A percentile compares a stretch with the other conserved stretches of the same genome.
phyloP scores from a whole-genome alignment of 2,888 invertebrate species.

The Endotricha flammealis region DNA sequence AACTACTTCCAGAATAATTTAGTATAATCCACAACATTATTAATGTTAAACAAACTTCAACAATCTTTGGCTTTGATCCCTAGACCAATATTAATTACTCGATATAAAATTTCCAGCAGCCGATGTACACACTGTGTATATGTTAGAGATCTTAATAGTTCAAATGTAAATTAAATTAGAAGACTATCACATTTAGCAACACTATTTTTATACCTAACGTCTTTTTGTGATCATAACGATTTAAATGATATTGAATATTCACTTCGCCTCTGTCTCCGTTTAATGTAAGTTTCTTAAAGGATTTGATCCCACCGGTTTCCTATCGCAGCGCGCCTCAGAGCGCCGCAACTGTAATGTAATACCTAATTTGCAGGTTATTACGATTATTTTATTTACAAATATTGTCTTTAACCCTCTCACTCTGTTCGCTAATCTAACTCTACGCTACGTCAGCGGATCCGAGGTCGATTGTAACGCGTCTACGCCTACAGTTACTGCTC shows the following conservation, averaged over 20 bases:
- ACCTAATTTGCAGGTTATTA: slow-evolving; percentile 71
- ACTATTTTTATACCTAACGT: slow-evolving; percentile 73
- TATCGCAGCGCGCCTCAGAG: slow-evolving; percentile 51
- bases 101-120: slow-evolving; percentile 59
- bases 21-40: slow-evolving; percentile 75
- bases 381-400: slow-evolving; percentile 77
- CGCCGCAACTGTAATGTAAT: slow-evolving; percentile 56
- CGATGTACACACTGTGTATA: slow-evolving; percentile 60
- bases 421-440: slow-evolving; percentile 74
- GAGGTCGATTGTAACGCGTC: slow-evolving; percentile 67
- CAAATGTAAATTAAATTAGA: slow-evolving; percentile 71
- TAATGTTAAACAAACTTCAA: slow-evolving; percentile 80
- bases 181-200: slow-evolving; percentile 77
- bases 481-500: slow-evolving; percentile 46
- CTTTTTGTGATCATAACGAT: slow-evolving; percentile 67
- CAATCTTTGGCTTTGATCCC: slow-evolving; percentile 92
- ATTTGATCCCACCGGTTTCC: slow-evolving; percentile 79
- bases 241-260: slow-evolving; percentile 66
- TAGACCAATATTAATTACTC: slow-evolving; percentile 82
- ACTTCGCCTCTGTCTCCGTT: slow-evolving; percentile 54
- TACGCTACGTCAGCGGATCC: slow-evolving; percentile 70
- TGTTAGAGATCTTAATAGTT: slow-evolving; percentile 63
- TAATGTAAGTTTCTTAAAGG: slow-evolving; percentile 77
- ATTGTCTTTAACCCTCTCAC: slow-evolving; percentile 80
- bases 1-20: slow-evolving; percentile 74